These are phyloP conservation scores for Abrostola tripartita DNA, from an alignment of 2,888 invertebrate genomes.

Conservation along the genomic window DNA sequence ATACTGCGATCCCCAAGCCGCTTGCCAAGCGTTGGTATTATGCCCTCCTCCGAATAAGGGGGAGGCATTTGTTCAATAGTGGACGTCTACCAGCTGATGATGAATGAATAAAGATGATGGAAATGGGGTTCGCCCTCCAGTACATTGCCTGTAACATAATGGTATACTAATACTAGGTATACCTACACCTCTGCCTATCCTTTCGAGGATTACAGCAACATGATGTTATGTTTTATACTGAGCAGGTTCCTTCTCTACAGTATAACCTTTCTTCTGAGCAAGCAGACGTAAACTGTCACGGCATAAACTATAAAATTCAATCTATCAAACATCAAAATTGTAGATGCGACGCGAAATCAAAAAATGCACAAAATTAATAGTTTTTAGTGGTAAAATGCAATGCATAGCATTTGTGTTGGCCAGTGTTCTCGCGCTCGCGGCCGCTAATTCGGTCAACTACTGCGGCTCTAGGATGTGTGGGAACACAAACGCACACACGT, in stretches of 20 bases:
- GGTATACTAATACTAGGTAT: too few species aligned
- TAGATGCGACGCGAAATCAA: slow-evolving; percentile 43
- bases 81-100: too few species aligned
- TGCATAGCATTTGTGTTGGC: slow-evolving; percentile 47
- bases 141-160: too few species aligned
- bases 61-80: too few species aligned
- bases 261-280: neutral
- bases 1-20: too few species aligned
- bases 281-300: neutral
- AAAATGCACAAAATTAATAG: slow-evolving; percentile 66
- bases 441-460: slow-evolving; percentile 66
- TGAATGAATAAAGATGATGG: too few species aligned
- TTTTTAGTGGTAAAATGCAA: slow-evolving; percentile 63
- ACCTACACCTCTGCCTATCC: too few species aligned
- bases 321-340: slow-evolving; percentile 34
- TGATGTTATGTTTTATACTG: too few species aligned
- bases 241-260: neutral
- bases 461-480: slow-evolving; percentile 80
- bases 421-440: slow-evolving; percentile 27
- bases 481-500: slow-evolving; percentile 72
- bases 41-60: too few species aligned
- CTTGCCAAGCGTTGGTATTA: too few species aligned
- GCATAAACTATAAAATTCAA: slow-evolving; percentile 4
- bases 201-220: too few species aligned
- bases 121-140: too few species aligned